Evolutionary conservation across 2,797 vertebrate genomes (phyloP).

Genomic region (Pyrocephalus nanus): DNA sequence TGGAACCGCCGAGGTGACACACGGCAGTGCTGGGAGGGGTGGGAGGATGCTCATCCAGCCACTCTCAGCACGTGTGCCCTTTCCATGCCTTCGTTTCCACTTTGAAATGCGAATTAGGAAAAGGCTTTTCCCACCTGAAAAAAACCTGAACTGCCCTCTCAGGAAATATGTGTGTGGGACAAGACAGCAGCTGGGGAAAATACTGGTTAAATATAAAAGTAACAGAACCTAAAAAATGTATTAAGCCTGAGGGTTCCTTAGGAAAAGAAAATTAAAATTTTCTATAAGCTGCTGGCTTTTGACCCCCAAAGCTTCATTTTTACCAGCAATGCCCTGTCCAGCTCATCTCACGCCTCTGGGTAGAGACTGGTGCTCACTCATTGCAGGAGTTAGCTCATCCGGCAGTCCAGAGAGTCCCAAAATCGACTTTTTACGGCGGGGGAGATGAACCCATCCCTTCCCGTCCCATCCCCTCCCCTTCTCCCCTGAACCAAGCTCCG

Average conservation of each 20-base stretch:
- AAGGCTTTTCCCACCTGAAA: neutral
- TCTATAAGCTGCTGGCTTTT: neutral
- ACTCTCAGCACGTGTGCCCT: fast-evolving
- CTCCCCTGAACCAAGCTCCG: neutral
- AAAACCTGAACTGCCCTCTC: neutral
- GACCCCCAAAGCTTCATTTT: neutral
- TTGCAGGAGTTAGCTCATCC: neutral
- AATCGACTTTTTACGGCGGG: neutral
- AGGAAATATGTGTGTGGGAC: neutral
- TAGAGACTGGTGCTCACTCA: neutral
- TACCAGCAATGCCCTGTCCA: neutral
- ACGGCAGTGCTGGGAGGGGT: neutral
- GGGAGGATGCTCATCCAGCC: neutral
- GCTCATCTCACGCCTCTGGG: fast-evolving
- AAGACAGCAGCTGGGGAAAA: fast-evolving
- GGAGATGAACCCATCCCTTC: neutral
- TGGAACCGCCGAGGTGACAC: fast-evolving
- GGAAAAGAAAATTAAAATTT: neutral
- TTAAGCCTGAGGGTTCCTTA: neutral
- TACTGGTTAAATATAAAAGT: neutral
- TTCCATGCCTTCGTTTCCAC: neutral
- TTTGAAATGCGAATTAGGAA: neutral
- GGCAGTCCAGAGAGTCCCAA: fast-evolving
- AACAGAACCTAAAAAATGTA: neutral
- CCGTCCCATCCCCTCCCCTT: neutral